Evolutionary conservation across 2,888 invertebrate species (phyloP).

Genomic region (Ecliptopera silaceata): DNA sequence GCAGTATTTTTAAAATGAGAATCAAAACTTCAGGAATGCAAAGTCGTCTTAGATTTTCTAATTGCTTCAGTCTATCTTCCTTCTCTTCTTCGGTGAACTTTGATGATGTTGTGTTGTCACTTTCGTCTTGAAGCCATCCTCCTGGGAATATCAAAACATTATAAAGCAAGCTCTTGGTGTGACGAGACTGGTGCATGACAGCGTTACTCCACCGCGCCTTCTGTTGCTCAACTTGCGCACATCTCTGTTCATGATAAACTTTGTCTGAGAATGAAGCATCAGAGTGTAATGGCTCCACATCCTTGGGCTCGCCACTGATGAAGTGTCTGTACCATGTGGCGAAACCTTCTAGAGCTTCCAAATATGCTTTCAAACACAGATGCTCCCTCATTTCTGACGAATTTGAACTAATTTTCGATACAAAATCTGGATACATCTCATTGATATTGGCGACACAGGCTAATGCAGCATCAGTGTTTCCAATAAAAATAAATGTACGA

Average conservation of each 20-base stretch:
- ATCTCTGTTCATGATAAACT: conserved; percentile 93
- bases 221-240: conserved; percentile 91
- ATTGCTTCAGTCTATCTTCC: conserved; percentile 85
- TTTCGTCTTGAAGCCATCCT: conserved; percentile 93
- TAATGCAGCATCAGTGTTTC: conserved; percentile 92
- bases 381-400: conserved; percentile 88
- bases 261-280: conserved; percentile 92
- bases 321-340: conserved; percentile 94
- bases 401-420: conserved; percentile 64
- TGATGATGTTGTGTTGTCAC: conserved; percentile 73
- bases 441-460: conserved; percentile 83
- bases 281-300: conserved; percentile 82
- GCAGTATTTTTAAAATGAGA: conserved; percentile 90
- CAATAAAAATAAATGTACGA: conserved; percentile 90
- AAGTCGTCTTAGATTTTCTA: conserved; percentile 88
- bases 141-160: conserved; percentile 95
- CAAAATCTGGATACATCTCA: conserved; percentile 66
- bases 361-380: conserved; percentile 93
- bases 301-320: conserved; percentile 90
- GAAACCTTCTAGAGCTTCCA: conserved; percentile 94
- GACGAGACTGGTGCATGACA: conserved; percentile 88
- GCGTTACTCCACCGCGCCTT: conserved; percentile 89
- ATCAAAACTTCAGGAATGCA: conserved; percentile 93
- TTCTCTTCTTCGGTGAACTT: conserved; percentile 74
- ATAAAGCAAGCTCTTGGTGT: conserved; percentile 90